phyloP scores from a whole-genome alignment of 2,113 vertebrate genomes.

The Myotis davidii region DNA sequence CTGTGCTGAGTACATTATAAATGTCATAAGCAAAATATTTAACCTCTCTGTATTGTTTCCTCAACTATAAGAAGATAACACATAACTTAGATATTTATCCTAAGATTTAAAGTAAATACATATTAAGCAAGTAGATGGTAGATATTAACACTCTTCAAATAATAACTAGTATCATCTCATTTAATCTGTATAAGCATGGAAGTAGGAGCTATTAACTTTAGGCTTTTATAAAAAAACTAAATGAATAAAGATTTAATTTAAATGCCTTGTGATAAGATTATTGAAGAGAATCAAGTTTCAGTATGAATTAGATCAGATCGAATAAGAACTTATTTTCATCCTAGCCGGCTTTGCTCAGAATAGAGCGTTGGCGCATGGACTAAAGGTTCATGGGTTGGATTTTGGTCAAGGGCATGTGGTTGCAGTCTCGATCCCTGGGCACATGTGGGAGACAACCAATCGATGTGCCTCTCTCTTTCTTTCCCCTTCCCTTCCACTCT shows the following conservation, averaged over 20 bases:
- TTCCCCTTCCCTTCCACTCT: too few species aligned
- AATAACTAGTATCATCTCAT: slow-evolving; percentile 18
- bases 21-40: slow-evolving; percentile 15
- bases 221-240: slow-evolving; percentile 28
- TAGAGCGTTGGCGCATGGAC: too few species aligned
- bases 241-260: not conserved
- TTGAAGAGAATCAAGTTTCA: not conserved
- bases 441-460: too few species aligned
- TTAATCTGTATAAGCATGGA: slow-evolving; percentile 3
- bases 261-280: not conserved
- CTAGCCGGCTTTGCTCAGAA: too few species aligned
- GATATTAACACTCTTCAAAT: slow-evolving; percentile 12
- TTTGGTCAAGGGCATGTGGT: too few species aligned
- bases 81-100: not conserved
- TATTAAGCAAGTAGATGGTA: slow-evolving; percentile 23
- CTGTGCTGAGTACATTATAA: not conserved
- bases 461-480: too few species aligned
- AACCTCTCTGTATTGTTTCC: slow-evolving; percentile 4
- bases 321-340: slow-evolving; percentile 8
- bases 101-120: slow-evolving; percentile 56
- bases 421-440: too few species aligned
- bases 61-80: slow-evolving; percentile 29
- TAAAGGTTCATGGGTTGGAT: too few species aligned
- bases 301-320: not conserved
- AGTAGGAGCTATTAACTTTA: not conserved